phyloP scores from a whole-genome alignment of 1,140 invertebrate species.

The Drosophila orena region DNA sequence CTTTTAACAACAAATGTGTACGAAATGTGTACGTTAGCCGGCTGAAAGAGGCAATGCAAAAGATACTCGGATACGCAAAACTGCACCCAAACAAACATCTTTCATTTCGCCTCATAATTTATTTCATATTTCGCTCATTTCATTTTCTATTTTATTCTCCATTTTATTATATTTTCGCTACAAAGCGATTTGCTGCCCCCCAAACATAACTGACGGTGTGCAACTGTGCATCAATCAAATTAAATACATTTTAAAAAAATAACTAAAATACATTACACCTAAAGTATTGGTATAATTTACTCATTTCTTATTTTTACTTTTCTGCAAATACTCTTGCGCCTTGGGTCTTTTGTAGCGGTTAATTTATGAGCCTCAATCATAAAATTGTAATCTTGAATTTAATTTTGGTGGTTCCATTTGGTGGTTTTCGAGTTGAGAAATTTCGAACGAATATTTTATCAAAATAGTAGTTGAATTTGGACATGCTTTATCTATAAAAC shows the following conservation, averaged over 20 bases:
- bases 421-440: neutral
- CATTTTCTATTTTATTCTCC: constrained; percentile 28
- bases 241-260: constrained; percentile 35
- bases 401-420: constrained; percentile 33
- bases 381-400: constrained; percentile 52
- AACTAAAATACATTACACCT: constrained; percentile 25
- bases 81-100: constrained; percentile 50
- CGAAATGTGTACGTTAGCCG: constrained; percentile 63
- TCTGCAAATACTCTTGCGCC: constrained; percentile 47
- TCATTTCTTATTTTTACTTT: constrained; percentile 36
- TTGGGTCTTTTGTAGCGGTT: constrained; percentile 72
- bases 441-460: neutral
- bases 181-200: constrained; percentile 59
- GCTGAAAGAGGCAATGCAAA: constrained; percentile 41
- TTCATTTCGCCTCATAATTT: constrained; percentile 42
- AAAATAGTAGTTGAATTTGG: neutral
- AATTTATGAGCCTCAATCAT: constrained; percentile 68
- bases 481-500: too few relatives aligned
- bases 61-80: constrained; percentile 63
- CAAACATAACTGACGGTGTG: constrained; percentile 41
- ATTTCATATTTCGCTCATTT: constrained; percentile 37
- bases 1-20: constrained; percentile 42
- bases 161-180: constrained; percentile 38
- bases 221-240: constrained; percentile 23
- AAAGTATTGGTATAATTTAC: constrained; percentile 45